These are phyloP conservation scores for Ericerus pela DNA, from an alignment of 1,140 invertebrate species.

Conservation along the genomic window DNA sequence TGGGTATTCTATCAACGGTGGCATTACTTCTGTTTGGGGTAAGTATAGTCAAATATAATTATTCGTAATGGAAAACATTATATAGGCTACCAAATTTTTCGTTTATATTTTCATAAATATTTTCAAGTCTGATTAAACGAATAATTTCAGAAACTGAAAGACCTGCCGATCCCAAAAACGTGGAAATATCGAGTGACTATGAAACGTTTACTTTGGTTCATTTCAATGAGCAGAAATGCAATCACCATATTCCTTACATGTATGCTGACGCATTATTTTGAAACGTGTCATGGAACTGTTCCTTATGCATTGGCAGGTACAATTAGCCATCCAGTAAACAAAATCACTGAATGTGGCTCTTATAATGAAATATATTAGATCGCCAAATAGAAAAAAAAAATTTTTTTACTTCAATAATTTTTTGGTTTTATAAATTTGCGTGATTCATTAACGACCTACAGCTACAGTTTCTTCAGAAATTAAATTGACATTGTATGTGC, in stretches of 20 bases:
- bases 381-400: no score
- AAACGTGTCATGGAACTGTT: not conserved
- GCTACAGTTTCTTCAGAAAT: no score
- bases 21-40: not conserved
- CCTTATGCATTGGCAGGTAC: not conserved
- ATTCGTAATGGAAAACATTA: not conserved
- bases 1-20: not conserved
- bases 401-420: no score
- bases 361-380: no score
- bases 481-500: no score
- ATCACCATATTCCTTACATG: constrained; percentile 1
- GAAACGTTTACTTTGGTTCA: not conserved
- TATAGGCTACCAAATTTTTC: not conserved
- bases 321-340: no score
- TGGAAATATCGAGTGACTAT: not conserved
- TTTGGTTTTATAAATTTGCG: no score
- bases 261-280: not conserved
- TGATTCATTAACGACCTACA: no score
- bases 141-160: not conserved
- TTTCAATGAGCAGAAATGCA: not conserved
- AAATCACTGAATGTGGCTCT: no score
- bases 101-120: not conserved
- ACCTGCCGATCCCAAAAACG: not conserved
- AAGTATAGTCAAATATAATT: not conserved
- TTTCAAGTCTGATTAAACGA: not conserved